A percentile compares a stretch with the other conserved stretches of the same genome.
Evolutionary conservation across 2,888 invertebrate genomes (phyloP).

Genomic region (Coenonympha arcania): DNA sequence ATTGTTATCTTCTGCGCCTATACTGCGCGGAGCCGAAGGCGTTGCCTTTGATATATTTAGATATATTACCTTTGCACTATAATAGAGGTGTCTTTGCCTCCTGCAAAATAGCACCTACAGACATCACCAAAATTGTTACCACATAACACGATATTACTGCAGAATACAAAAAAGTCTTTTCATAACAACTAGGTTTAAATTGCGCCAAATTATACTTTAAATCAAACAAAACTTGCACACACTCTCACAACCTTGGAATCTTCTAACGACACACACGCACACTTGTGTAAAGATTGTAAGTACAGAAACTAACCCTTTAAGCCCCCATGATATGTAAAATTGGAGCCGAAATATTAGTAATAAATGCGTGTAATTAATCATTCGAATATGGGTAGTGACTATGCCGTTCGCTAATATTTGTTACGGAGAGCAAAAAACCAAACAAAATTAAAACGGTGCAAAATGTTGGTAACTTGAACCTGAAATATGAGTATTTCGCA

Average conservation of each 20-base stretch:
- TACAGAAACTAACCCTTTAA: slow-evolving; percentile 57
- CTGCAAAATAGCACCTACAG: no score
- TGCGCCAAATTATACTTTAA: not conserved
- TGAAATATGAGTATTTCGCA: no score
- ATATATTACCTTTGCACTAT: slow-evolving; percentile 40
- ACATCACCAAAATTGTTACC: no score
- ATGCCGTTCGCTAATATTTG: slow-evolving; percentile 21
- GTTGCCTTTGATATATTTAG: slow-evolving; percentile 14
- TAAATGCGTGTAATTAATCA: slow-evolving; percentile 73
- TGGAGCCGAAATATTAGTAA: slow-evolving; percentile 61
- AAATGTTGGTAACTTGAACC: not conserved
- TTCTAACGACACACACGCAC: not conserved
- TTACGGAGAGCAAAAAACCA: slow-evolving; percentile 11
- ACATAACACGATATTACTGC: no score
- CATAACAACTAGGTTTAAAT: not conserved
- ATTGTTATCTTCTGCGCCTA: slow-evolving; percentile 48
- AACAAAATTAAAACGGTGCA: not conserved
- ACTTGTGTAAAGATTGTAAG: slow-evolving; percentile 11
- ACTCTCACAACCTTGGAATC: slow-evolving; percentile 29
- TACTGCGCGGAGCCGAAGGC: slow-evolving; percentile 9
- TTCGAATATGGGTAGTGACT: slow-evolving; percentile 46
- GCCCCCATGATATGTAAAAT: slow-evolving; percentile 49
- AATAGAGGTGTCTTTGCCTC: no score
- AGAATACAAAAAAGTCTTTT: no score
- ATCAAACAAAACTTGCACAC: not conserved